phyloP scores from a whole-genome alignment of 2,888 invertebrate genomes.

The Drosophila mimetica region DNA sequence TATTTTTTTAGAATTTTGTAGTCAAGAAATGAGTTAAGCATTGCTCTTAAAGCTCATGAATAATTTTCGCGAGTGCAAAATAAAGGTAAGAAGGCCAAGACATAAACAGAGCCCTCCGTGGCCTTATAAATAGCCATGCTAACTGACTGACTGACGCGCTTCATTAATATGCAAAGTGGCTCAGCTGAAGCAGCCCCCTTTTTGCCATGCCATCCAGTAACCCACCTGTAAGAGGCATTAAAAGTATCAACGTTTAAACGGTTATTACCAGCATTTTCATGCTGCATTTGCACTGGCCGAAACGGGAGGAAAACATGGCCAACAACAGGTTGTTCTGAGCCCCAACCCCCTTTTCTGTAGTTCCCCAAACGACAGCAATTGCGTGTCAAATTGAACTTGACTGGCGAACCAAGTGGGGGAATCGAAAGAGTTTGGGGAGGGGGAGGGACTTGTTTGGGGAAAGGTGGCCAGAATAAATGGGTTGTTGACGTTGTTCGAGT shows the following conservation, averaged over 20 bases:
- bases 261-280: slow-evolving; percentile 73
- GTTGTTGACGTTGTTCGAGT: slow-evolving; percentile 59
- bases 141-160: slow-evolving; percentile 49
- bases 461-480: slow-evolving; percentile 54
- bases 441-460: slow-evolving; percentile 20
- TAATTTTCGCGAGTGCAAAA: not conserved
- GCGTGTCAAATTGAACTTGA: slow-evolving; percentile 75
- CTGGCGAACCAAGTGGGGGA: slow-evolving; percentile 2
- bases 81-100: slow-evolving; percentile 3
- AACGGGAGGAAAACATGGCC: slow-evolving; percentile 34
- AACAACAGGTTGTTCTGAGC: slow-evolving; percentile 65
- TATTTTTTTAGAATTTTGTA: not conserved
- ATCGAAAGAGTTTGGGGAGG: not conserved
- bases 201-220: not conserved
- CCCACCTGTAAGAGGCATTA: slow-evolving; percentile 36
- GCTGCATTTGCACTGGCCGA: slow-evolving; percentile 60
- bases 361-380: slow-evolving; percentile 47
- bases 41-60: not conserved
- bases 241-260: slow-evolving; percentile 72
- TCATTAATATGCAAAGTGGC: slow-evolving; percentile 77
- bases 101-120: slow-evolving; percentile 18
- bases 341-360: slow-evolving; percentile 30
- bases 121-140: slow-evolving; percentile 60
- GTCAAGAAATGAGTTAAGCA: not conserved
- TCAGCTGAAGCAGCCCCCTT: slow-evolving; percentile 12